Conservation (phyloP, 2,888 invertebrate species). For the Nomada goodeniana region DNA sequence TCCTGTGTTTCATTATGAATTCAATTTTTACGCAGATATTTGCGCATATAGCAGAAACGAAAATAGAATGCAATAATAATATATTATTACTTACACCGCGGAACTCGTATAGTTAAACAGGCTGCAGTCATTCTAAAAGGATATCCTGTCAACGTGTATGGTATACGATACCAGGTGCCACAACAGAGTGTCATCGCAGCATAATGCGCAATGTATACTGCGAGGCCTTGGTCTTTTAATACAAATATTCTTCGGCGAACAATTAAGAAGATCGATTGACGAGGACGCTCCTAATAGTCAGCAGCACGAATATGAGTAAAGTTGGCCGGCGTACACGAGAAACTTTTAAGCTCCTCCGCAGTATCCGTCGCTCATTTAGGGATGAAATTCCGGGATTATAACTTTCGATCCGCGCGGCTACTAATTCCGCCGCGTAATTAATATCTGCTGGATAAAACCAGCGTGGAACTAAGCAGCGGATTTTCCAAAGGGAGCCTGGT, state of each 20-base stretch:
- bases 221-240: conserved; percentile 33
- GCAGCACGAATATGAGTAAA: conserved; percentile 61
- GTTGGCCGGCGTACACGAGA: conserved; percentile 38
- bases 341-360: conserved; percentile 61
- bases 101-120: no score
- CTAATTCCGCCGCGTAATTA: conserved; percentile 63
- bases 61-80: no score
- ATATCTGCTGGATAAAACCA: conserved; percentile 56
- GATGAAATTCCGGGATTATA: conserved; percentile 63
- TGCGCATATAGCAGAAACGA: no score
- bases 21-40: no score
- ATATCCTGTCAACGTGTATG: conserved; percentile 5
- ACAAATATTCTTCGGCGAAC: conserved; percentile 38
- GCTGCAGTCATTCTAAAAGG: not conserved
- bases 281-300: conserved; percentile 40
- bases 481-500: not conserved
- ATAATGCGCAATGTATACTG: conserved; percentile 7
- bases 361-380: conserved; percentile 45
- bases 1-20: no score
- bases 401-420: conserved; percentile 48
- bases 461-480: conserved; percentile 43
- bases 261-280: conserved; percentile 44
- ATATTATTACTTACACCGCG: no score
- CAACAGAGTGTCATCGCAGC: no score
- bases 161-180: not conserved